Base-by-base conservation (phyloP, 2,888 invertebrate genomes). In the Hydriomena furcata region DNA sequence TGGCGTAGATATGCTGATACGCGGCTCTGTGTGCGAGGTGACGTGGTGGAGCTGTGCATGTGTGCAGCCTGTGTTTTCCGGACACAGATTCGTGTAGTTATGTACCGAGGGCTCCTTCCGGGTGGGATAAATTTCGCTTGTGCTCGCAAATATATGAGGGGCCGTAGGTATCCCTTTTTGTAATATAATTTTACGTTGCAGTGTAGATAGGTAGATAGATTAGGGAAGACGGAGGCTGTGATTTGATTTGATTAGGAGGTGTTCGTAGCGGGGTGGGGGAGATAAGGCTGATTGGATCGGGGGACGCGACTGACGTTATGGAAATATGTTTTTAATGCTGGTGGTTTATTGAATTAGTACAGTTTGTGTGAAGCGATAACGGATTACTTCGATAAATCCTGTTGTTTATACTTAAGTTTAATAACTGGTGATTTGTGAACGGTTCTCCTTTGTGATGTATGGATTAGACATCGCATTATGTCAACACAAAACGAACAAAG, bases 241-340 rank as follows among this genome's bases (percentile, higher is more conserved):
- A 90, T 90, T 90, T 88, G 88, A 90, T 90, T 89, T 88, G 89
- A 89, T 90, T 89, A 88, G 88, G 84, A 88, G 89, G 89, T 90
- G 89, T 89, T 87, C 73, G 87, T 76, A 70, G 77, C 31, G 82
- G 84, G 80, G 71, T 71, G 82, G 82, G 82, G 79, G 79, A 86
- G 89, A 89, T 89, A 88, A 87, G 78, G 73, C 73, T 84, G 89
- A 90, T 89, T 87, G 88, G 87, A 86, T 86, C 87, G 82, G 75
- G 61, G 68, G 73, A 74, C 68, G 73, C 41, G 76, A 73, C 36
- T 41, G 76, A 72, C 71, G 73, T 81, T 83, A 85, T 87, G 84
- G 84, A 89, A 90, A 90, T 90, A 89, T 90, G 89, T 90, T 89
- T 88, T 87, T 87, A 89, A 90, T 89, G 87, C 81, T 82, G 82